Conservation (phyloP, 2,797 vertebrate species). For the Chrysocyon brachyurus region DNA sequence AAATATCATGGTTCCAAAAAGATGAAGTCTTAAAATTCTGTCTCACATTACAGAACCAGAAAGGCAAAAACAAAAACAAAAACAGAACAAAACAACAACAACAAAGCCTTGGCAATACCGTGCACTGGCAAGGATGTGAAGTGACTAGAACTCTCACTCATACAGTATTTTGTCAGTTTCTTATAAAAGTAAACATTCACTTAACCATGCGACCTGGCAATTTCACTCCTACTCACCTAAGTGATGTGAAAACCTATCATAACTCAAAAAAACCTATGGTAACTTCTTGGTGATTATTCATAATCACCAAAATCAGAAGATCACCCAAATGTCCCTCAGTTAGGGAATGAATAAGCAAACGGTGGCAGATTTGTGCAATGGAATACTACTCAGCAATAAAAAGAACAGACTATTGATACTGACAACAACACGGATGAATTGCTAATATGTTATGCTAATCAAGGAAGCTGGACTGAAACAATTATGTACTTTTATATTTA, state of each 20-base stretch:
- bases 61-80: not conserved
- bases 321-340: not conserved
- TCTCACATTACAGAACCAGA: not conserved
- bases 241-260: not conserved
- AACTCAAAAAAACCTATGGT: not conserved
- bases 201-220: not conserved
- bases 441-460: not conserved
- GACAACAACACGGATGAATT: not conserved
- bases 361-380: not conserved
- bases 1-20: constrained; percentile 52
- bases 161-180: not conserved
- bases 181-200: not conserved
- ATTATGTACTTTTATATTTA: not conserved
- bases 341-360: not conserved
- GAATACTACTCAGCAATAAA: not conserved
- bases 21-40: constrained; percentile 21
- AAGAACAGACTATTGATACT: not conserved
- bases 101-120: not conserved
- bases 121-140: not conserved
- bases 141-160: not conserved
- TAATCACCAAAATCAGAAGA: not conserved
- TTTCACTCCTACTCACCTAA: not conserved
- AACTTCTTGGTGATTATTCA: not conserved
- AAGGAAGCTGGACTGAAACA: not conserved
- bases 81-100: not conserved